These are phyloP conservation scores for Sinelater perroti DNA, from an alignment of 2,888 invertebrate species.

Conservation along the genomic window DNA sequence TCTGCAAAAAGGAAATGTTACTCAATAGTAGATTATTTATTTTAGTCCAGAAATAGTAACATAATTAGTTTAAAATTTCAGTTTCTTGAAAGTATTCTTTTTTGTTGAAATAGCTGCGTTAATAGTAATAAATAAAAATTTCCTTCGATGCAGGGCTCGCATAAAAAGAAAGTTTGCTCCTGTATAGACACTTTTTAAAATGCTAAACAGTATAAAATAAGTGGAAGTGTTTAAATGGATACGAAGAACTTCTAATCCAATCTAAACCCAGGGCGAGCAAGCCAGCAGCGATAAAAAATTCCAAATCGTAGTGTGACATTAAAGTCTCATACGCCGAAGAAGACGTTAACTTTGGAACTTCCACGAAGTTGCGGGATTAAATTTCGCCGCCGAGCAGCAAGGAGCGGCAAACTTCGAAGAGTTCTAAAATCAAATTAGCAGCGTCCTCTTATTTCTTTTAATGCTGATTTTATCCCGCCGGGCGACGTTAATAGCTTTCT, in stretches of 20 bases:
- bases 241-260: conserved; percentile 3
- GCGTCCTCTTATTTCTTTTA: conserved; percentile 3
- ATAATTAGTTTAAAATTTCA: too few species aligned
- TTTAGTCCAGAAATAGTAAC: too few species aligned
- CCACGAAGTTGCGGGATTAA: conserved; percentile 20
- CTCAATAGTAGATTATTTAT: too few species aligned
- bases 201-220: not conserved
- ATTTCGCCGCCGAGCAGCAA: conserved; percentile 17
- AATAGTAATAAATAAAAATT: too few species aligned
- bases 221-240: not conserved
- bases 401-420: conserved; percentile 18
- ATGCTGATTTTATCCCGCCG: too few species aligned
- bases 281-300: conserved; percentile 14
- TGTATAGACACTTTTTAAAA: too few species aligned
- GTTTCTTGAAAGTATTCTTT: too few species aligned
- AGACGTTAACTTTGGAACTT: conserved; percentile 21
- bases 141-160: too few species aligned
- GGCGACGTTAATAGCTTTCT: too few species aligned
- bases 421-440: conserved; percentile 16
- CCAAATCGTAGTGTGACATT: conserved; percentile 15
- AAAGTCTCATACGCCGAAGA: conserved; percentile 14
- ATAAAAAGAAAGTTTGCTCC: too few species aligned
- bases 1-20: too few species aligned
- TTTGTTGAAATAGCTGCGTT: too few species aligned
- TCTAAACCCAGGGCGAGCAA: conserved; percentile 6